These are phyloP conservation scores for Ranitomeya variabilis DNA, from an alignment of 2,113 vertebrate species.

Conservation along the genomic window DNA sequence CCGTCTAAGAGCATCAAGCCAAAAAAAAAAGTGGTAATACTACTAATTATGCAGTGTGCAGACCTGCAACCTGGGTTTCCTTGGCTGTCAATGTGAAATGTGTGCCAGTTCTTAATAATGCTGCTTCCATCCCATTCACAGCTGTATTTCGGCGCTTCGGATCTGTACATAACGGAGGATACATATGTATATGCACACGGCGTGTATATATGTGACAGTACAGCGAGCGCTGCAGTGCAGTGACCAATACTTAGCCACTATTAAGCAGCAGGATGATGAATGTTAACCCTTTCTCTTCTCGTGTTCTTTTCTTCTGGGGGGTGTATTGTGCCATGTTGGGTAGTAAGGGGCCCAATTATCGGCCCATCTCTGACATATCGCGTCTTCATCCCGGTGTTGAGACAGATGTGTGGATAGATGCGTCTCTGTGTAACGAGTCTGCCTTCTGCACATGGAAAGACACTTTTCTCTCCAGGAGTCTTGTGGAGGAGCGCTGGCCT, in stretches of 20 bases:
- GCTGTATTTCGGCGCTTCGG: slow-evolving; percentile 58
- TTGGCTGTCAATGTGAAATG: slow-evolving; percentile 75
- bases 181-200: slow-evolving; percentile 7
- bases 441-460: slow-evolving; percentile 42
- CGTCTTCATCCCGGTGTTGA: slow-evolving; percentile 20
- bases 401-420: background rate
- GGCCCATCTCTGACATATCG: slow-evolving; percentile 15
- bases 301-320: slow-evolving; percentile 55
- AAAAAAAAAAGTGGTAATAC: slow-evolving; percentile 69
- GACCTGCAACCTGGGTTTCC: slow-evolving; percentile 63
- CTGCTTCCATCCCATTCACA: slow-evolving; percentile 68
- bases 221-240: slow-evolving; percentile 26
- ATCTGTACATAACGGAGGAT: slow-evolving; percentile 31
- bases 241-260: slow-evolving; percentile 59
- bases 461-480: slow-evolving; percentile 15
- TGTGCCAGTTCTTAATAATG: slow-evolving; percentile 72
- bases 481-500: background rate
- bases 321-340: slow-evolving; percentile 52
- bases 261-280: slow-evolving; percentile 59
- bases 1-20: slow-evolving; percentile 64
- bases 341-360: slow-evolving; percentile 64
- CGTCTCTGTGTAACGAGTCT: slow-evolving; percentile 27
- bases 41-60: slow-evolving; percentile 70
- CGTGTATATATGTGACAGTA: slow-evolving; percentile 36
- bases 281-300: slow-evolving; percentile 62